phyloP scores from a whole-genome alignment of 1,140 invertebrate species.

The Pentalonia nigronervosa region DNA sequence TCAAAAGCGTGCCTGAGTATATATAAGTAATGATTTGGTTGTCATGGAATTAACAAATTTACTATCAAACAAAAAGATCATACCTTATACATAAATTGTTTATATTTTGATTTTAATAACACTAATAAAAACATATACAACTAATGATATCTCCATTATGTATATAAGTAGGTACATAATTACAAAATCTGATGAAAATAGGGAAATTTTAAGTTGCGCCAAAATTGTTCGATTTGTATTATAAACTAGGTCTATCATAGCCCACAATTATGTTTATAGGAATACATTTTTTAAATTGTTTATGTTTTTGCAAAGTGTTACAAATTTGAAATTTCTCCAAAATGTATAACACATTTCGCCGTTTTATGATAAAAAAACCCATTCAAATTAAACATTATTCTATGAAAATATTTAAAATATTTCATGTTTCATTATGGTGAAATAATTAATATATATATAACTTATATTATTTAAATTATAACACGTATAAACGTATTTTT shows the following conservation, averaged over 20 bases:
- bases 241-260: not conserved
- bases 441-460: not conserved
- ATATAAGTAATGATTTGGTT: not conserved
- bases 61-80: not conserved
- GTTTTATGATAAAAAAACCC: not conserved
- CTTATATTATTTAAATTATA: not conserved
- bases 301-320: not conserved
- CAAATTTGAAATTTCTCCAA: not conserved
- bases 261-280: not conserved
- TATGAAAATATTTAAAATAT: not conserved
- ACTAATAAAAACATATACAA: not conserved
- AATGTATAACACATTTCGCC: not conserved
- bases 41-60: not conserved
- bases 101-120: not conserved
- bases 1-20: not conserved
- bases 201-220: not conserved
- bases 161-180: not conserved
- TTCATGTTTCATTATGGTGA: not conserved
- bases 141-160: not conserved
- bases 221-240: not conserved
- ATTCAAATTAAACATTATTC: not conserved
- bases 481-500: not conserved
- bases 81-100: not conserved
- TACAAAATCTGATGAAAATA: not conserved
- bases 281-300: not conserved